These are phyloP conservation scores for Leptinotarsa peninsularis DNA, from an alignment of 2,888 invertebrate species.

Conservation along the genomic window DNA sequence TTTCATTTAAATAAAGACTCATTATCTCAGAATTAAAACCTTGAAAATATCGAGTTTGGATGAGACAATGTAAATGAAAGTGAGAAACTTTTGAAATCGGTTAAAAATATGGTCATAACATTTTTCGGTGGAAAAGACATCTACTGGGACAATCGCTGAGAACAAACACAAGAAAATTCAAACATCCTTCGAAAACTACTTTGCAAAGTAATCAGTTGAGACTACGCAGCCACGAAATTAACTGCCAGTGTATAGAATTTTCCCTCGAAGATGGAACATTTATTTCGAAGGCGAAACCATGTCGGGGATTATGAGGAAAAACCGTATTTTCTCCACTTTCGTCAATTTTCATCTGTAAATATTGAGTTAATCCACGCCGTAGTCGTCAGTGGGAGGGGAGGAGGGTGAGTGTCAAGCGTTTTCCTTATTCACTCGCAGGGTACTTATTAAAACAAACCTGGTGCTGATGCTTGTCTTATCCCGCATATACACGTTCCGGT, in stretches of 20 bases:
- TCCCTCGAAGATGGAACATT: constrained; percentile 17
- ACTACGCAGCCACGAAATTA: constrained; percentile 9
- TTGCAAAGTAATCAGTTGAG: constrained; percentile 12
- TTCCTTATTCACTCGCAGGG: constrained; percentile 57
- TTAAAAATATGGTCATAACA: background rate
- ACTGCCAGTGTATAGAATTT: constrained; percentile 16
- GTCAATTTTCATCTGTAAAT: constrained; percentile 68
- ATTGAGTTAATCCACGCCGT: constrained; percentile 65
- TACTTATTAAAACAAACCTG: constrained; percentile 66
- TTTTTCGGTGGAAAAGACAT: background rate
- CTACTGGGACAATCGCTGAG: background rate
- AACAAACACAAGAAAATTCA: background rate
- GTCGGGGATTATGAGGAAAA: constrained; percentile 33
- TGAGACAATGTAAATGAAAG: too few relatives aligned
- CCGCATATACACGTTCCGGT: constrained; percentile 61
- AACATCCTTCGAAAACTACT: constrained; percentile 7
- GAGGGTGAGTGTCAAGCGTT: constrained; percentile 58
- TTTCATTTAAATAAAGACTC: too few relatives aligned
- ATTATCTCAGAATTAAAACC: too few relatives aligned
- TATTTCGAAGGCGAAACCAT: constrained; percentile 15
- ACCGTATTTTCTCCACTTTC: constrained; percentile 53
- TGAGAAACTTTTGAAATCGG: background rate
- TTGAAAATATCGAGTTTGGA: too few relatives aligned
- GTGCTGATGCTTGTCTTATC: constrained; percentile 60
- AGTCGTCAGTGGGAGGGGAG: constrained; percentile 37